phyloP scores from a whole-genome alignment of 2,113 vertebrate species.

The Emydura subglobosa region DNA sequence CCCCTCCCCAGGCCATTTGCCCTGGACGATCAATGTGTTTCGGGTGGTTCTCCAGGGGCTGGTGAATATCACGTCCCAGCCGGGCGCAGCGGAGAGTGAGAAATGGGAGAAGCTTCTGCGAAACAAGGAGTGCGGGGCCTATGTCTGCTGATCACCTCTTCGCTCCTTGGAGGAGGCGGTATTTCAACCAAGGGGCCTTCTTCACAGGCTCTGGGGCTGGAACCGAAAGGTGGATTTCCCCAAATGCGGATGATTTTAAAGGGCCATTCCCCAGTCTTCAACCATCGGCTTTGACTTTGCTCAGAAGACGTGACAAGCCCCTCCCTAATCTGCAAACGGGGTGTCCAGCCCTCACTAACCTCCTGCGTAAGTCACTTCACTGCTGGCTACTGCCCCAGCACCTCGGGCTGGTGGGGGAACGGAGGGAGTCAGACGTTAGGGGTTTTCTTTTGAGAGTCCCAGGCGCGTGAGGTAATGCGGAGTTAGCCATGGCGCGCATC shows the following conservation, averaged over 20 bases:
- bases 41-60: background rate
- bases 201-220: background rate
- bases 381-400: background rate
- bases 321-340: background rate
- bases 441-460: slow-evolving; percentile 31
- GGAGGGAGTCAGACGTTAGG: slow-evolving; percentile 12
- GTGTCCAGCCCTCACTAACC: background rate
- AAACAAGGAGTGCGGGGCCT: background rate
- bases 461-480: slow-evolving; percentile 34
- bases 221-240: fast-evolving
- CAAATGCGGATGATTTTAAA: background rate
- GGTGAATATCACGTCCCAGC: background rate
- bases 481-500: background rate
- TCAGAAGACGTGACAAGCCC: background rate
- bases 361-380: fast-evolving
- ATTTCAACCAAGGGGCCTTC: background rate
- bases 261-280: background rate
- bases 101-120: background rate
- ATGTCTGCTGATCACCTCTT: background rate
- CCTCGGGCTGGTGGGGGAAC: background rate
- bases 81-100: background rate
- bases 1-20: background rate
- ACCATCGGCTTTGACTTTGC: background rate
- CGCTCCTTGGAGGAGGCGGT: background rate
- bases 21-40: background rate